Conservation (phyloP, 1,140 invertebrate species). For the Eumaeus atala region DNA sequence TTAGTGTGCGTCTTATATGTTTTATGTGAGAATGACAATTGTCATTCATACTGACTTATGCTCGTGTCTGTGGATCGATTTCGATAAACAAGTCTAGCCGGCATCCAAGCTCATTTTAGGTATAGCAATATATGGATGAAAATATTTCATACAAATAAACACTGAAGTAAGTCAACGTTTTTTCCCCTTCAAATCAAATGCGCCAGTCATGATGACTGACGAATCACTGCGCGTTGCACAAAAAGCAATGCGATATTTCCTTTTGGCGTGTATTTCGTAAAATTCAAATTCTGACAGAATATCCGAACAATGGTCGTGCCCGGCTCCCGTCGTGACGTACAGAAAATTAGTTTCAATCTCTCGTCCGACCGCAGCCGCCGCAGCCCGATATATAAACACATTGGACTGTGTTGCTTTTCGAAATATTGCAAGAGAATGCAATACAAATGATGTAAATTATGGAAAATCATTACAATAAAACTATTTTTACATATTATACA, state of each 20-base stretch:
- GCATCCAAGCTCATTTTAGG: too few relatives aligned
- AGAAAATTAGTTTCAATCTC: constrained; percentile 65
- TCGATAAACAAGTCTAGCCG: too few relatives aligned
- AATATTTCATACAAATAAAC: constrained; percentile 4
- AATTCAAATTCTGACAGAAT: constrained; percentile 38
- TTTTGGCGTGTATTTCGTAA: constrained; percentile 27
- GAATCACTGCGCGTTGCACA: constrained; percentile 8
- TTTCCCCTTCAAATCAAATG: too few relatives aligned
- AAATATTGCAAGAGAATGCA: constrained; percentile 17
- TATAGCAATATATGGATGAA: too few relatives aligned
- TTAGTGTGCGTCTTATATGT: too few relatives aligned
- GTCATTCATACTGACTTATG: too few relatives aligned
- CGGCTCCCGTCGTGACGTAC: constrained; percentile 41
- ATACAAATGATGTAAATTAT: neutral
- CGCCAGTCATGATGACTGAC: too few relatives aligned
- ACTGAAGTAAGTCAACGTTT: constrained; percentile 17
- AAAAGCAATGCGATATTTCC: constrained; percentile 29
- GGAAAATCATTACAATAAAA: too few relatives aligned
- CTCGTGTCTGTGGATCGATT: too few relatives aligned
- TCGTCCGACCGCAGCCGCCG: constrained; percentile 39
- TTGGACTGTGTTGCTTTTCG: constrained; percentile 21
- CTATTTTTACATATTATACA: too few relatives aligned
- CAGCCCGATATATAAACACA: constrained; percentile 21
- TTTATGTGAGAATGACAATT: too few relatives aligned
- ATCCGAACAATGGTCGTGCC: constrained; percentile 32